These are phyloP conservation scores for Macquaria australasica DNA, from an alignment of 2,113 vertebrate species.

Conservation along the genomic window DNA sequence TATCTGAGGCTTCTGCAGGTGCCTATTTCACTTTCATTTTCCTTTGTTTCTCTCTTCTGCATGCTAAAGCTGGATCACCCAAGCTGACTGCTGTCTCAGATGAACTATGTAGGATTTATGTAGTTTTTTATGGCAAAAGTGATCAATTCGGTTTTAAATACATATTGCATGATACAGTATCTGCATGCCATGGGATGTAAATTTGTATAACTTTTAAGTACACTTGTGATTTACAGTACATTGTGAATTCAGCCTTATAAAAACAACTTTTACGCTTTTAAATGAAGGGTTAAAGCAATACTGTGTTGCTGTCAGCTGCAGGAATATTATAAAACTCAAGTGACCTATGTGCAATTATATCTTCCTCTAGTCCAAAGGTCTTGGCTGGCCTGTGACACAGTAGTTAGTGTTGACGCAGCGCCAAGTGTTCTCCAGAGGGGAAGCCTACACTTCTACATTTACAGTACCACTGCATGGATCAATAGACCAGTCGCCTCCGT, in stretches of 20 bases:
- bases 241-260: background rate
- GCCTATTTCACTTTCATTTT: background rate
- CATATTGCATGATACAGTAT: background rate
- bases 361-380: slow-evolving; percentile 41
- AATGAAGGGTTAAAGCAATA: background rate
- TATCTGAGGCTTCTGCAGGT: background rate
- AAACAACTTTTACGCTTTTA: background rate
- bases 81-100: background rate
- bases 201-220: background rate
- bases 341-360: slow-evolving; percentile 10
- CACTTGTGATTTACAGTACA: background rate
- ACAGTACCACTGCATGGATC: slow-evolving; percentile 69
- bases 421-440: slow-evolving; percentile 54
- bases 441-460: slow-evolving; percentile 61
- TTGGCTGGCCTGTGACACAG: slow-evolving; percentile 28
- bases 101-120: background rate
- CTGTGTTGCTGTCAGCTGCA: background rate
- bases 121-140: background rate
- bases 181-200: background rate
- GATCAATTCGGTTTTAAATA: background rate
- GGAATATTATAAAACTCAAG: slow-evolving; percentile 12
- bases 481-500: slow-evolving; percentile 75
- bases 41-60: background rate
- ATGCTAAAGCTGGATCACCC: background rate
- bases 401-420: slow-evolving; percentile 37